Base-by-base conservation (phyloP, 2,888 invertebrate genomes). In the Synergus japonicus region DNA sequence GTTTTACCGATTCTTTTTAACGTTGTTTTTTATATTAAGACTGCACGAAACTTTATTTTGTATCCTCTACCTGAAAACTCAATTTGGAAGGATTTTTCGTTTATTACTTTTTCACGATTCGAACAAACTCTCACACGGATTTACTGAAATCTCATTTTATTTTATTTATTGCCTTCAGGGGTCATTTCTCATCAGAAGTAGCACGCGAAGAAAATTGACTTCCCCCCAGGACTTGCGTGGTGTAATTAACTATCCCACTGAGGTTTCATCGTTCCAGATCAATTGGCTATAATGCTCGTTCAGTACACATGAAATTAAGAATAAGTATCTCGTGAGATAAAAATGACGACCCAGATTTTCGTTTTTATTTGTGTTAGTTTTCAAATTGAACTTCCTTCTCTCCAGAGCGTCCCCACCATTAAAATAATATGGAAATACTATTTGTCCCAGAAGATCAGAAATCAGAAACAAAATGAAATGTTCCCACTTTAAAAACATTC, bases 181-280 rank as follows among this genome's bases (percentile, higher is more conserved):
- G 73, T 73, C 73, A 73, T 54, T 73, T 73, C 73, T 73, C 73
- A 73, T 73, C 41, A 73, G 49, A 54, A 73, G 54, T 73, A 54
- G 73, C 73, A 73, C 73, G 73, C 73, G 73, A 73, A 73, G 73
- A 73, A 73, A 73, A 73, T 73, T 73, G 73, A 73, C 73, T 73
- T 73, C 73, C 73, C 73, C 73, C n/a, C 37, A 54, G 73, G 73
- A 73, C 73, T 73, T n/a, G 73, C 54, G 54, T 73, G 73, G 73
- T 54, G 73, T 73, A 73, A 73, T 73, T 73, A 73, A 73, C 73
- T 54, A 73, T 73, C 54, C 73, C 73, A 54, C 29, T 1, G 73
- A 54, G 73, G 73, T 54, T 73, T 73, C 73, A 73, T 73, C 73
- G 73, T 73, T 60, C 10, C 60, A 60, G 60, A 60, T 60, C 60